phyloP scores from a whole-genome alignment of 2,888 invertebrate genomes.

The Leucania comma region DNA sequence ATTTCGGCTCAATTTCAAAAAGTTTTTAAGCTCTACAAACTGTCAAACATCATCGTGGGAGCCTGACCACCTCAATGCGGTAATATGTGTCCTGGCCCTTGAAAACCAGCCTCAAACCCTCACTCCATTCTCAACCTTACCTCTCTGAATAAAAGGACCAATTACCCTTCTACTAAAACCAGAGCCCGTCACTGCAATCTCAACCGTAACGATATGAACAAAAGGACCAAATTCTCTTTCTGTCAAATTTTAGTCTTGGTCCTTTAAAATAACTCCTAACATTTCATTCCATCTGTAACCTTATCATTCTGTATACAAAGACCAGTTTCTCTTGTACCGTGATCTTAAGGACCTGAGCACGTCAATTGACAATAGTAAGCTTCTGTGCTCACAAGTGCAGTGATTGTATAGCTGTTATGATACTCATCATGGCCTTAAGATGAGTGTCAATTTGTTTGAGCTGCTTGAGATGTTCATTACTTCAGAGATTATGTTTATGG shows the following conservation, averaged over 20 bases:
- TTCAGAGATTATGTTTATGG: conserved; percentile 2
- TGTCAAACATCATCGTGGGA: conserved; percentile 80
- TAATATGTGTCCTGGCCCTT: conserved; percentile 76
- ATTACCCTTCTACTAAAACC: conserved; percentile 37
- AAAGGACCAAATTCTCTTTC: conserved; percentile 33
- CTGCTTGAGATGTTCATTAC: conserved; percentile 56
- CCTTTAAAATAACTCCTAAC: background rate
- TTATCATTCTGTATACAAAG: background rate
- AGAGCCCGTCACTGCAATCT: conserved; percentile 21
- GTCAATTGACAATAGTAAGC: conserved; percentile 70
- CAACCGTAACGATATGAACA: rapidly evolving
- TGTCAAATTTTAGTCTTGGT: conserved; percentile 39
- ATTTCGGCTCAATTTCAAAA: background rate
- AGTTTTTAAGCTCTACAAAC: conserved; percentile 54
- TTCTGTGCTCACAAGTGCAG: conserved; percentile 52
- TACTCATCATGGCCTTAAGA: conserved; percentile 53
- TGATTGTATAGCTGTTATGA: conserved; percentile 40
- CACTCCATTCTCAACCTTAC: conserved; percentile 35
- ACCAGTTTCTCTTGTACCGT: conserved; percentile 4
- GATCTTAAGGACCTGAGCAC: conserved; percentile 47
- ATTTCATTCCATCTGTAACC: conserved; percentile 31
- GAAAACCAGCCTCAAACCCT: conserved; percentile 31
- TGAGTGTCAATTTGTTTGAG: conserved; percentile 71
- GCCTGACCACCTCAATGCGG: conserved; percentile 83
- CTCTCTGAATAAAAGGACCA: background rate